These are phyloP conservation scores for Salmo trutta DNA, from an alignment of 2,797 vertebrate species.

Conservation along the genomic window DNA sequence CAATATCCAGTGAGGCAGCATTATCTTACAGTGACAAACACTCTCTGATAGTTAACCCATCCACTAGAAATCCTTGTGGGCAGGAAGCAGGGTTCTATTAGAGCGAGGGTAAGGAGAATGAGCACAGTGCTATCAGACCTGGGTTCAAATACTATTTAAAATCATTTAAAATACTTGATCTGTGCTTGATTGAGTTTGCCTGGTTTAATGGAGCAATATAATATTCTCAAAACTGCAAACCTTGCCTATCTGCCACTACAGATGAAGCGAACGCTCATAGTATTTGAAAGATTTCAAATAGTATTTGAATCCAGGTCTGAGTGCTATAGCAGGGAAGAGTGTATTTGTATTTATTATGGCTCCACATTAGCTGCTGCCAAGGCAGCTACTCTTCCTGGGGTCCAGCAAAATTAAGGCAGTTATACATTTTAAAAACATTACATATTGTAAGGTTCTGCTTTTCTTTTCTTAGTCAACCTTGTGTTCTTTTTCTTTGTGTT, in stretches of 20 bases:
- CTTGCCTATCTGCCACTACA: too few relatives aligned
- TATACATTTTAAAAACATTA: too few relatives aligned
- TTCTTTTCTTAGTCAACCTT: too few relatives aligned
- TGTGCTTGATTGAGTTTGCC: neutral
- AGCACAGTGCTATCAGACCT: neutral
- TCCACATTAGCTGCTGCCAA: too few relatives aligned
- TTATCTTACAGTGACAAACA: constrained; percentile 55
- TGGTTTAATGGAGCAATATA: neutral
- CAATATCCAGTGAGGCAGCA: constrained; percentile 51
- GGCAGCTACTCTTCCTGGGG: too few relatives aligned
- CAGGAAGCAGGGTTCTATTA: neutral
- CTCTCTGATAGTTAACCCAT: constrained; percentile 26
- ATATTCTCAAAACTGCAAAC: neutral
- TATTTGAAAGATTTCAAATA: neutral
- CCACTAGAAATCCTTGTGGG: neutral
- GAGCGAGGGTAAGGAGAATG: too few relatives aligned
- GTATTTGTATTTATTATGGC: neutral
- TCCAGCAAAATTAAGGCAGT: too few relatives aligned
- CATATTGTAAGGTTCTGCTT: too few relatives aligned
- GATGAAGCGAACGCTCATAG: too few relatives aligned
- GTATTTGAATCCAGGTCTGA: neutral
- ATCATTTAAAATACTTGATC: neutral
- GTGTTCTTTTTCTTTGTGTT: too few relatives aligned
- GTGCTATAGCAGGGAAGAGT: constrained; percentile 8
- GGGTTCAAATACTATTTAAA: neutral